Conservation (phyloP, 2,113 vertebrate genomes). For the Sebastes fasciatus region DNA sequence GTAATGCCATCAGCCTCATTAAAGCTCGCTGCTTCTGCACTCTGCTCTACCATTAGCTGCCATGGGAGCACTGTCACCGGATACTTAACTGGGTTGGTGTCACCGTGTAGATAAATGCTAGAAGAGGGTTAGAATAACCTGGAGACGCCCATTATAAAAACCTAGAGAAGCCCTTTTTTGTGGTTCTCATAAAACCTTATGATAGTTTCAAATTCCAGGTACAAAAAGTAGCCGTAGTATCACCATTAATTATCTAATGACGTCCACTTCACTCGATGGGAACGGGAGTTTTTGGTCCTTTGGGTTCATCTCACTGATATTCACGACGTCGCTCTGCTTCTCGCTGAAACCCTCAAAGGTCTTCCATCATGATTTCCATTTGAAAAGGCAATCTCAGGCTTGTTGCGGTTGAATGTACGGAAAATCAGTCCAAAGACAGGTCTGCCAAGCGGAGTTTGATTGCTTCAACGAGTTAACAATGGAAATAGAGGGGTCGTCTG, state of each 20-base stretch:
- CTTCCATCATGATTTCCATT: conserved; percentile 48
- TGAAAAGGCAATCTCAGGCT: conserved; percentile 49
- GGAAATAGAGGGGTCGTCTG: background rate
- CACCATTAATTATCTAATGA: background rate
- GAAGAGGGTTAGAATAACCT: background rate
- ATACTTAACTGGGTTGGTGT: conserved; percentile 36
- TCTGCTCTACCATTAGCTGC: conserved; percentile 51
- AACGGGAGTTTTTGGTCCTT: background rate
- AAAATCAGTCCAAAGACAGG: conserved; percentile 12
- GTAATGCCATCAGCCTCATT: conserved; percentile 73
- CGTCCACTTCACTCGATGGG: background rate
- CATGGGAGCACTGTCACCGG: conserved; percentile 21
- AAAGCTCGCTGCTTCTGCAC: conserved; percentile 58
- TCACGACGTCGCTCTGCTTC: background rate
- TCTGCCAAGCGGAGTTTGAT: background rate
- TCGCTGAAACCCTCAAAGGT: conserved; percentile 23
- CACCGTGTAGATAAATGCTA: conserved; percentile 1
- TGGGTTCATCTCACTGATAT: conserved; percentile 22
- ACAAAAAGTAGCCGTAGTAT: background rate
- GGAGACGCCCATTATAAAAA: background rate
- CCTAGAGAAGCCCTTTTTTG: background rate
- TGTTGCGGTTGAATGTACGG: conserved; percentile 34
- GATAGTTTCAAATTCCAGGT: background rate
- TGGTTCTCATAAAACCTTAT: background rate
- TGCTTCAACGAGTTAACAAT: background rate